These are phyloP conservation scores for Taeniopygia guttata DNA, from an alignment of 2,797 vertebrate genomes.

Conservation along the genomic window DNA sequence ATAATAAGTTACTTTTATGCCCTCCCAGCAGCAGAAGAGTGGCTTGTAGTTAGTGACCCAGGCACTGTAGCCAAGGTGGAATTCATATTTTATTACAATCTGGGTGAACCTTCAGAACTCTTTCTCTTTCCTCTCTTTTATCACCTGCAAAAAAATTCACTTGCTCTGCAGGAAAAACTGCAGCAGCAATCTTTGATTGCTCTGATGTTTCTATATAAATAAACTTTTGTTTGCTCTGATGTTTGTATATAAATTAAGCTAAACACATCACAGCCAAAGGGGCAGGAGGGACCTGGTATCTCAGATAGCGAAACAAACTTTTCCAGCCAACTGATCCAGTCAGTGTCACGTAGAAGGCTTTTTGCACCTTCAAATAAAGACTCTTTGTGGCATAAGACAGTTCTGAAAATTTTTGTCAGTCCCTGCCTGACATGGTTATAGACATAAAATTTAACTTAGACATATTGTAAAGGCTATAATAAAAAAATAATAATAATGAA, in stretches of 20 bases:
- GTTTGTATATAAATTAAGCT: not conserved
- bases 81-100: not conserved
- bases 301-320: not conserved
- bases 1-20: not conserved
- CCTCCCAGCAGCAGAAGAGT: not conserved
- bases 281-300: not conserved
- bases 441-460: not conserved
- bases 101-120: not conserved
- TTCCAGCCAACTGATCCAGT: not conserved
- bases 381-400: not conserved
- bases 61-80: not conserved
- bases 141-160: not conserved
- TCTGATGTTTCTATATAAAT: not conserved
- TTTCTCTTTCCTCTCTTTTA: not conserved
- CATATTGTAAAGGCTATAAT: not conserved
- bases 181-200: not conserved
- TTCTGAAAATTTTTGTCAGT: not conserved
- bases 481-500: not conserved
- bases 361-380: not conserved
- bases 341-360: accelerated
- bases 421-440: not conserved
- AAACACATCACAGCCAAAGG: not conserved
- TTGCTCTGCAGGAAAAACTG: not conserved
- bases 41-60: not conserved
- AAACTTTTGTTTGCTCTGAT: not conserved